Evolutionary conservation across 2,888 invertebrate species (phyloP), one percentile per base, ranked within the genome.

Genomic region (Trichogramma evanescens): DNA sequence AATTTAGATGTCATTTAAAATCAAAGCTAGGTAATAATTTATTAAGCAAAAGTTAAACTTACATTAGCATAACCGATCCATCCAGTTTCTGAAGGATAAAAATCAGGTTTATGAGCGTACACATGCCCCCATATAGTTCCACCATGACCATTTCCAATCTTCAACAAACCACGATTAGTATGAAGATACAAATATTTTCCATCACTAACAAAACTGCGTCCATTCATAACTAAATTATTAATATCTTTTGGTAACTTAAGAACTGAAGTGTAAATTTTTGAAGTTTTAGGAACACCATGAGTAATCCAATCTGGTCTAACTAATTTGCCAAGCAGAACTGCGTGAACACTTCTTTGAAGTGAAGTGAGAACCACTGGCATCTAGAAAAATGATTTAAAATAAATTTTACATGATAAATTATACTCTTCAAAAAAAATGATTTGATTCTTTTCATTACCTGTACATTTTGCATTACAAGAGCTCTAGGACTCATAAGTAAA

Each of bases 91-190:
- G 87, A 86, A 6, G 88, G 86, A 74, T 85, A 83, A 75, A 95
- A 92, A 75, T 93, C 89, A 40, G 88, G 84, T 76, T 93, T 93
- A 74, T 89, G 87, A 66, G 87, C 81, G 74, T 95, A 93, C 38
- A 95, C 83, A 72, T 93, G 90, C n/a, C 95, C 96, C 78, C 89
- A 89, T 67, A 93, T 85, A 6, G 97, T 95, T 66, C 93, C 93
- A 54, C 92, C 91, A 75, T 93, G 94, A 6, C 98, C 98, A 55
- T 95, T 92, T 13, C 98, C 98, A 64, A 98, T 87, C 81, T 98
- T 98, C 65, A 93, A 83, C 51, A 98, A 81, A 1, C 94, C 93
- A 69, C 88, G 87, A 7, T 88, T 87, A 42, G 91, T 87, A 70
- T 92, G 88, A 41, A 98, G 81, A 78, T 94, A 98, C 56, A 98